Evolutionary conservation across 1,140 invertebrate genomes (phyloP), one percentile per base, ranked within the genome.

Genomic region (Piezodorus guildinii): DNA sequence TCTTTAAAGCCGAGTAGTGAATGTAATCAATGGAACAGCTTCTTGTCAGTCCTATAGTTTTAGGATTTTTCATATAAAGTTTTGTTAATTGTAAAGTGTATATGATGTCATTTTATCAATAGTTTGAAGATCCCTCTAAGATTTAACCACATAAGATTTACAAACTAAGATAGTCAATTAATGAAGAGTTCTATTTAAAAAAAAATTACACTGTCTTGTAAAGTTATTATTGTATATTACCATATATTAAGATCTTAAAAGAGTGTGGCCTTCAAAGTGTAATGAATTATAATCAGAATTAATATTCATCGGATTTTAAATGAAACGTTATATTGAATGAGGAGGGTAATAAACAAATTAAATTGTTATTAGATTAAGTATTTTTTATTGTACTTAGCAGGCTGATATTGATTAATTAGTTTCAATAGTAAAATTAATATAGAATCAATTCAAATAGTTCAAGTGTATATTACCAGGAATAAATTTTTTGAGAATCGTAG

Each of bases 1-100:
- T 70, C 77, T 84, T 70, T 84, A 81, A 79, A 25, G 15, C 9
- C 9, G 10, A 10, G 17, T 56, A 23, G 17, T 56, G 17, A 23
- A 3, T 56, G 17, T 56, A 27, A 27, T 23, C 4, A 56, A 56
- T 56, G 23, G 2, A 56, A 56, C 17, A 56, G 14, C 23, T 21
- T 25, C 15, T 56, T 15, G n/a, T 49, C 46, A 19, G 19, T 49
- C 46, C 46, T 49, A 49, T 49, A 19, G n/a, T 17, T n/a, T 49
- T 49, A 49, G 46, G 46, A 49, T 49, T 49, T 49, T 49, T 49
- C 19, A 12, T 39, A 39, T 39, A 39, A 39, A 39, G 34, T 39
- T 39, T 39, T 39, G 34, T 39, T 39, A 39, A 39, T 12, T 39
- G 34, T 39, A 39, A 39, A 39, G 34, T 39, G 34, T 39, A 39